Evolutionary conservation across 2,113 vertebrate species (phyloP).

Genomic region (Nyctibius bracteatus): DNA sequence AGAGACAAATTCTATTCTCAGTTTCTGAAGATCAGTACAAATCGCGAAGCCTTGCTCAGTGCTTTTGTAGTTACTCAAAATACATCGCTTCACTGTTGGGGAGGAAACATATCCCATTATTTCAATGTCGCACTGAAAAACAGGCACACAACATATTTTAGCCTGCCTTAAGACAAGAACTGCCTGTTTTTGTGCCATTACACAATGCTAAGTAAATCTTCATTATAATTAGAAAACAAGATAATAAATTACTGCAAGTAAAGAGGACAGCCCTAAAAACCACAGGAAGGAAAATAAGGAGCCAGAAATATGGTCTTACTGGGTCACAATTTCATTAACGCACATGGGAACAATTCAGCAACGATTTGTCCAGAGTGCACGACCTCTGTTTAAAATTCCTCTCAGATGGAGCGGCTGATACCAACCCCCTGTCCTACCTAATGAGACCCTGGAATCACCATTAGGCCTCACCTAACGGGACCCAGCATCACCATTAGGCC

Average conservation of each 20-base stretch:
- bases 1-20: neutral
- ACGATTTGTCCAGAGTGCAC: rapidly evolving
- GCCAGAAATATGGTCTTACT: neutral
- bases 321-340: slow-evolving; percentile 7
- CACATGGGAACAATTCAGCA: neutral
- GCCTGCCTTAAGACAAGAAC: neutral
- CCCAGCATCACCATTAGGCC: neutral
- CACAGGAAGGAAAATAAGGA: neutral
- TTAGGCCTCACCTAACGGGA: neutral
- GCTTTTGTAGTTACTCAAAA: neutral
- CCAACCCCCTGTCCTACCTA: neutral
- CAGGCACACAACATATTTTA: neutral
- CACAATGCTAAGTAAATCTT: neutral
- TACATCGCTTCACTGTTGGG: rapidly evolving
- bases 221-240: neutral
- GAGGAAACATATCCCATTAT: neutral
- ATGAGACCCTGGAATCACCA: neutral
- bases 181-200: neutral
- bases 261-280: neutral
- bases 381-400: neutral
- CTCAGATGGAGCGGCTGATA: rapidly evolving
- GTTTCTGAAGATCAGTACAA: neutral
- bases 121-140: neutral
- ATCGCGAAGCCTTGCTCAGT: neutral
- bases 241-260: neutral